These are phyloP conservation scores for Protaetia brevitarsis DNA, from an alignment of 1,140 invertebrate genomes.

Conservation along the genomic window DNA sequence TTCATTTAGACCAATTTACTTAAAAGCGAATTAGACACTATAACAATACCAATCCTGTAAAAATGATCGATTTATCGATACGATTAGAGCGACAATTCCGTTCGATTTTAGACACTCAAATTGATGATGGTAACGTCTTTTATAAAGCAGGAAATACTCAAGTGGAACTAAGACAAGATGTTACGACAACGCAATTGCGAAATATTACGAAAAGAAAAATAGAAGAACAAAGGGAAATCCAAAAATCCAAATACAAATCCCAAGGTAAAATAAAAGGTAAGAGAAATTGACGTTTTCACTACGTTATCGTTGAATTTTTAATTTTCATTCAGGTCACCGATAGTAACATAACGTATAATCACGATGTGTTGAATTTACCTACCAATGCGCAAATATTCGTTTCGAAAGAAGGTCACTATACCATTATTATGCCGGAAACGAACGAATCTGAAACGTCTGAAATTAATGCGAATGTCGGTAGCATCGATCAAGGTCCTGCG, in stretches of 20 bases:
- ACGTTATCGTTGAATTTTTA: neutral
- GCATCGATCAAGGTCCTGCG: neutral
- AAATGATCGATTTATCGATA: slow-evolving; percentile 1
- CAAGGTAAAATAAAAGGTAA: too few species aligned
- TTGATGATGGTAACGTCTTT: neutral
- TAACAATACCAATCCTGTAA: neutral
- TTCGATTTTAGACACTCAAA: neutral
- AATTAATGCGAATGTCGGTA: neutral
- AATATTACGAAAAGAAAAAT: too few species aligned
- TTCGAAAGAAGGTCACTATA: neutral
- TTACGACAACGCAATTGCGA: neutral
- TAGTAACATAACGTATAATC: neutral
- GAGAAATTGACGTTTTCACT: neutral
- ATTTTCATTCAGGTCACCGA: neutral
- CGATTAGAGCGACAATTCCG: neutral
- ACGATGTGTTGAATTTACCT: neutral
- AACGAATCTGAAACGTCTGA: neutral
- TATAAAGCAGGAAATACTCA: neutral
- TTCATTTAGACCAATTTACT: neutral
- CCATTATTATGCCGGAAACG: neutral
- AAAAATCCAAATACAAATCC: too few species aligned
- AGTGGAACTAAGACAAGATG: neutral
- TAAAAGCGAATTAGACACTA: neutral
- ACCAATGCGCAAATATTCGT: neutral
- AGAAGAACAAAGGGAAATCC: too few species aligned